A percentile compares a stretch with the other conserved stretches of the same genome.
phyloP scores from a whole-genome alignment of 1,140 invertebrate species.

The Drosophila mayri region DNA sequence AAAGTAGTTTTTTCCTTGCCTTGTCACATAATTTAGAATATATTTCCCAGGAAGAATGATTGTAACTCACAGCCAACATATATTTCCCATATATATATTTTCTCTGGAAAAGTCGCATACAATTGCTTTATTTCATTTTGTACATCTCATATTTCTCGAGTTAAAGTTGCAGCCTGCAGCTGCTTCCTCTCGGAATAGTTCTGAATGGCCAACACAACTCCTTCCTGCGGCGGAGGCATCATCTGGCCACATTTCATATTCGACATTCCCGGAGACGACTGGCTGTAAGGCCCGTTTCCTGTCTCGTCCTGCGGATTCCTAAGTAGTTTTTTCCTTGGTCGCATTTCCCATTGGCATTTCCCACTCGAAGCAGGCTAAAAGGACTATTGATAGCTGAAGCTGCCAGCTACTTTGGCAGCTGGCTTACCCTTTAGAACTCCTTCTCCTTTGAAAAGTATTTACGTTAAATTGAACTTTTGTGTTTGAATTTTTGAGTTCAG shows the following conservation, averaged over 20 bases:
- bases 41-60: slow-evolving; percentile 5
- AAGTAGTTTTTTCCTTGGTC: slow-evolving; percentile 59
- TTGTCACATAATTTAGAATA: slow-evolving; percentile 27
- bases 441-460: slow-evolving; percentile 60
- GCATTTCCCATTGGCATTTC: slow-evolving; percentile 41
- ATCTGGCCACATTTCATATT: slow-evolving; percentile 74
- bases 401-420: slow-evolving; percentile 59
- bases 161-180: slow-evolving; percentile 25
- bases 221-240: slow-evolving; percentile 45
- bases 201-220: slow-evolving; percentile 42
- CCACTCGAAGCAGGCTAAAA: slow-evolving; percentile 40
- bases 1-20: neutral
- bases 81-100: slow-evolving; percentile 13
- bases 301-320: slow-evolving; percentile 23
- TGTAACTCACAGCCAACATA: neutral
- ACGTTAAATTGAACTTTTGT: slow-evolving; percentile 75
- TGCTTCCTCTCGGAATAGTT: slow-evolving; percentile 33
- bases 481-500: slow-evolving; percentile 55
- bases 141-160: slow-evolving; percentile 46
- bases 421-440: slow-evolving; percentile 37
- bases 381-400: slow-evolving; percentile 59
- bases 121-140: slow-evolving; percentile 60
- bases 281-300: slow-evolving; percentile 53
- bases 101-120: slow-evolving; percentile 13
- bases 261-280: slow-evolving; percentile 48